Base-by-base conservation (phyloP, 2,113 vertebrate genomes). In the Phocoena sinus region DNA sequence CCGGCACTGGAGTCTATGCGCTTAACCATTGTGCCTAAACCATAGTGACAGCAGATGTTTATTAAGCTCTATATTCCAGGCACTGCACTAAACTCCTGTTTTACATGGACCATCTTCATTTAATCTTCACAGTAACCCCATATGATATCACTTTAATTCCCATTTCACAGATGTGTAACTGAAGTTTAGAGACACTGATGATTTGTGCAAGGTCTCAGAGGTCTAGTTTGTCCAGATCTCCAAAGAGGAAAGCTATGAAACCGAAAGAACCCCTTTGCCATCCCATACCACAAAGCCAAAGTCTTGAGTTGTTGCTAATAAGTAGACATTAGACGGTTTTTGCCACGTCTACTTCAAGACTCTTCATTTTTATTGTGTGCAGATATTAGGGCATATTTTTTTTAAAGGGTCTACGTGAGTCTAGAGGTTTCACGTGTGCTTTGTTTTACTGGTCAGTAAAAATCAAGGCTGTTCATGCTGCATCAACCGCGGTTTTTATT, bases 391-490 rank as follows among this genome's bases (percentile, higher is more conserved):
- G 53, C 53, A 53, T 53, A 47, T 17, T 53, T 53, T 53, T 17
- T 53, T 18, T 6, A 53, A 90, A 56, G 7, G 20, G 36, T 87
- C 91, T 87, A 25, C 65, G 96, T 76, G 28, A 95, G 58, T 71
- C 88, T 62, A 92, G 82, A 56, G 31, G 17, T 85, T 97, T 98
- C 85, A 82, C 85, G 63, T 80, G 80, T 23, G 10, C 38, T 96
- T 98, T 96, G 88, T 89, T 88, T 96, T 83, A 95, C 80, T 91
- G 36, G 95, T 97, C 90, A 96, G 87, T 95, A 97, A 98, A 98
- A 98, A 88, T 68, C 68, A 91, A 94, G 73, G 81, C 97, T 98
- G 93, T 98, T 98, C 98, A 92, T 41, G 71, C 97, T 97, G 92
- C 88, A 96, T 98, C 98, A 98, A 81, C 97, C 95, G n/a, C 88